phyloP scores from a whole-genome alignment of 2,797 vertebrate species.

The Syngnathus acus region DNA sequence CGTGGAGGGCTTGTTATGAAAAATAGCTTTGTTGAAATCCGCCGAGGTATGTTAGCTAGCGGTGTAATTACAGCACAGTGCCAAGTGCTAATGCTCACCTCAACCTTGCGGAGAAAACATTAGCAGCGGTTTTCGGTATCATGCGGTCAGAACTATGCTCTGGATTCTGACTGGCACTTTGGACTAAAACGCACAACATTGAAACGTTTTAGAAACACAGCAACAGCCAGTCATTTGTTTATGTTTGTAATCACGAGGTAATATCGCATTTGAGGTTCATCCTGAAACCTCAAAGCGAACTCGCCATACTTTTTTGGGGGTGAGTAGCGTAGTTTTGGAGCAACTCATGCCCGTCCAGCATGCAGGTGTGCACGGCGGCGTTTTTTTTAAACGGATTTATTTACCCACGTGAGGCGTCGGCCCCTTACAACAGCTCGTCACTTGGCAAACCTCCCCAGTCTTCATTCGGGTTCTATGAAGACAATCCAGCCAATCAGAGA shows the following conservation, averaged over 20 bases:
- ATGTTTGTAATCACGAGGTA: neutral
- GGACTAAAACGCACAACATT: neutral
- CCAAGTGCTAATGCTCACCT: slow-evolving; percentile 30
- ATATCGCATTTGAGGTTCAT: neutral
- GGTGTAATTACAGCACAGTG: slow-evolving; percentile 37
- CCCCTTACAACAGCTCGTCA: slow-evolving; percentile 89
- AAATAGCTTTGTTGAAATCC: slow-evolving; percentile 51
- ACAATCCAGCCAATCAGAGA: slow-evolving; percentile 75
- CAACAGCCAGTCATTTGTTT: too few relatives aligned
- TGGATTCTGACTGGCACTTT: too few relatives aligned
- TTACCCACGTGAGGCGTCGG: slow-evolving; percentile 71
- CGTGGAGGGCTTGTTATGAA: slow-evolving; percentile 56
- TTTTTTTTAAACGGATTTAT: slow-evolving; percentile 37
- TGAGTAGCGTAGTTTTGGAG: neutral
- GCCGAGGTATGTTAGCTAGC: slow-evolving; percentile 45
- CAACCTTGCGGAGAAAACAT: slow-evolving; percentile 5
- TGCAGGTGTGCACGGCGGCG: neutral
- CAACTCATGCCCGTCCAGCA: neutral
- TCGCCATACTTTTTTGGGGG: neutral
- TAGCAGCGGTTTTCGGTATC: neutral
- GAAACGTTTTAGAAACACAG: too few relatives aligned
- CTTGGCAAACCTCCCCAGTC: slow-evolving; percentile 93
- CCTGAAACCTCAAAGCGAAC: neutral
- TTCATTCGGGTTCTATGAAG: slow-evolving; percentile 88
- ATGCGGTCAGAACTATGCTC: neutral